Conservation (phyloP, 2,888 invertebrate species). For the Drosophila rellima region DNA sequence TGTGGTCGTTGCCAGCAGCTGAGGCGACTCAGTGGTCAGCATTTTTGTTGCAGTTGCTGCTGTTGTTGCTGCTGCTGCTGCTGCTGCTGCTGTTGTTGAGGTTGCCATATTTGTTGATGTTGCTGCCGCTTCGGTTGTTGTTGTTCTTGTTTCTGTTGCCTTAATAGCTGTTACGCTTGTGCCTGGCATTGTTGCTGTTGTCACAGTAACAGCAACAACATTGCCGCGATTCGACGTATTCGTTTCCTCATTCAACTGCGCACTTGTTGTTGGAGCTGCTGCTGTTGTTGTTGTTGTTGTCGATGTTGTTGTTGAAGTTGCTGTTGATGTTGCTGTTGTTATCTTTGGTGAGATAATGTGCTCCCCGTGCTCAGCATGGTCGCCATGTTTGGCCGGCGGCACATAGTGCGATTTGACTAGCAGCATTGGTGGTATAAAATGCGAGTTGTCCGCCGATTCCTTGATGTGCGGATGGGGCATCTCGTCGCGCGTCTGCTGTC, state of each 20-base stretch:
- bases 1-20: conserved; percentile 27
- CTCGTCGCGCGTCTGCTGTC: conserved; percentile 76
- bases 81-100: conserved; percentile 22
- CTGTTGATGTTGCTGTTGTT: neutral
- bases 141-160: conserved; percentile 17
- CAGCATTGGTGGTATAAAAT: conserved; percentile 86
- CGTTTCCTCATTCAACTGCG: conserved; percentile 22
- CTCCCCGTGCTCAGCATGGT: conserved; percentile 36
- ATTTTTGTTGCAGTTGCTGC: conserved; percentile 23
- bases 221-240: neutral
- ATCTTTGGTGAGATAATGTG: conserved; percentile 7
- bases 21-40: conserved; percentile 31
- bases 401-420: conserved; percentile 85
- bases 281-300: conserved; percentile 24
- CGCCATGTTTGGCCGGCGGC: conserved; percentile 79
- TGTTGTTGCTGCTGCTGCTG: neutral
- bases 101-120: conserved; percentile 22
- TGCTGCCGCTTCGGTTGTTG: conserved; percentile 2
- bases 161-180: conserved; percentile 14
- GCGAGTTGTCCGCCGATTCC: conserved; percentile 83
- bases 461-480: conserved; percentile 79
- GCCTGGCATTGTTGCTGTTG: conserved; percentile 17
- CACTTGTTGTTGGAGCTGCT: conserved; percentile 24
- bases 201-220: conserved; percentile 5
- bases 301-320: conserved; percentile 1